Conservation (phyloP, 2,888 invertebrate species). For the Diabrotica balteata region DNA sequence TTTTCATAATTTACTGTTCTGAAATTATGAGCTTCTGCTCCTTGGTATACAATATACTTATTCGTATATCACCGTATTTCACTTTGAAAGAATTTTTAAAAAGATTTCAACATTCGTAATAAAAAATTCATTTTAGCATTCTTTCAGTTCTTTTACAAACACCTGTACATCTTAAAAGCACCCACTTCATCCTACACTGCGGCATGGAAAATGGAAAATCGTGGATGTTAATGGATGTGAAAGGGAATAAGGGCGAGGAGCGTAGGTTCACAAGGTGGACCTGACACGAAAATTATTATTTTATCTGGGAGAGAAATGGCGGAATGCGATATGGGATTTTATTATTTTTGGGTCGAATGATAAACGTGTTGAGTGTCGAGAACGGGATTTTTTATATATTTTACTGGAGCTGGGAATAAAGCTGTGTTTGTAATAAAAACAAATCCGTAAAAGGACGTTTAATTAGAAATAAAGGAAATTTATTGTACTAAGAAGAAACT, state of each 20-base stretch:
- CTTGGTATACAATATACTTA: too few relatives aligned
- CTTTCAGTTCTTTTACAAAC: constrained; percentile 7
- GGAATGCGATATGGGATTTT: constrained; percentile 12
- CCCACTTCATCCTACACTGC: constrained; percentile 2
- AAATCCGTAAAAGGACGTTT: background rate
- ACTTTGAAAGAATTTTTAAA: too few relatives aligned
- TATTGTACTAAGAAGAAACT: too few relatives aligned
- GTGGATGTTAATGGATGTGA: constrained; percentile 13
- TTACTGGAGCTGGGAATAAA: background rate
- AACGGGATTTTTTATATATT: background rate
- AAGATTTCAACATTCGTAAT: too few relatives aligned
- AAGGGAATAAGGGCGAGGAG: constrained; percentile 13
- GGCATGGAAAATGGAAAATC: constrained; percentile 7
- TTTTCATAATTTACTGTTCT: too few relatives aligned
- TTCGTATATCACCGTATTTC: too few relatives aligned
- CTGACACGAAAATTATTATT: constrained; percentile 18
- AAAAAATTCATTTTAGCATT: background rate
- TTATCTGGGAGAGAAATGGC: constrained; percentile 10
- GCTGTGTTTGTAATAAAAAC: constrained; percentile 10
- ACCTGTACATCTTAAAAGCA: constrained; percentile 12
- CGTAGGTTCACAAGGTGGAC: constrained; percentile 14
- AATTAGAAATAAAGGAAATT: background rate
- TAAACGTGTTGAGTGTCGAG: background rate
- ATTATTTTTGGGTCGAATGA: constrained; percentile 10
- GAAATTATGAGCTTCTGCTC: too few relatives aligned